Percentiles rank a stretch among this genome's conserved stretches.
These are phyloP conservation scores for Zele albiditarsus DNA, from an alignment of 2,888 invertebrate species.

Conservation along the genomic window DNA sequence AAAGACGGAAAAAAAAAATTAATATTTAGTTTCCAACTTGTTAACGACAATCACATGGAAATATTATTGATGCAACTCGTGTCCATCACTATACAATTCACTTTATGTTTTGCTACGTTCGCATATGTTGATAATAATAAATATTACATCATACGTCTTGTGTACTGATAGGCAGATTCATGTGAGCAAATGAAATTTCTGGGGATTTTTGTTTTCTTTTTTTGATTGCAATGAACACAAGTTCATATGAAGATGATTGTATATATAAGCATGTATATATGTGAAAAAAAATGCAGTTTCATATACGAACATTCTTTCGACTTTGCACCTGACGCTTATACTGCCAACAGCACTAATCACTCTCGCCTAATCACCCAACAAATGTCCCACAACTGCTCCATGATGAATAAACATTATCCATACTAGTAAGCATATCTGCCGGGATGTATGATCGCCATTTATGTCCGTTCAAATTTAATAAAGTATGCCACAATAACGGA, in stretches of 20 bases:
- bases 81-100: too few relatives aligned
- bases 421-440: slow-evolving; percentile 10
- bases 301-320: slow-evolving; percentile 42
- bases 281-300: background rate
- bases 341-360: slow-evolving; percentile 50
- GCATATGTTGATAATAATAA: background rate
- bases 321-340: slow-evolving; percentile 51
- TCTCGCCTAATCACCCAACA: slow-evolving; percentile 48
- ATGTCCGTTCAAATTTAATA: slow-evolving; percentile 25
- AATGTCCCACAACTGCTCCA: slow-evolving; percentile 32
- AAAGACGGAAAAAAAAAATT: too few relatives aligned
- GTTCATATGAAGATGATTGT: slow-evolving; percentile 4
- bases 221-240: background rate
- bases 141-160: background rate
- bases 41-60: too few relatives aligned
- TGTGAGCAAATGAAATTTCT: background rate
- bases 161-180: background rate
- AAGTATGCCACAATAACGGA: slow-evolving; percentile 23
- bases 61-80: too few relatives aligned
- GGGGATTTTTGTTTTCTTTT: background rate
- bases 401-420: slow-evolving; percentile 10
- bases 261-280: background rate
- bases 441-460: background rate
- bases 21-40: too few relatives aligned
- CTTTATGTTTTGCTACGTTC: too few relatives aligned